A percentile compares a stretch with the other conserved stretches of the same genome.
Evolutionary conservation across 2,113 vertebrate species (phyloP).

Genomic region (Atherinomorus stipes): DNA sequence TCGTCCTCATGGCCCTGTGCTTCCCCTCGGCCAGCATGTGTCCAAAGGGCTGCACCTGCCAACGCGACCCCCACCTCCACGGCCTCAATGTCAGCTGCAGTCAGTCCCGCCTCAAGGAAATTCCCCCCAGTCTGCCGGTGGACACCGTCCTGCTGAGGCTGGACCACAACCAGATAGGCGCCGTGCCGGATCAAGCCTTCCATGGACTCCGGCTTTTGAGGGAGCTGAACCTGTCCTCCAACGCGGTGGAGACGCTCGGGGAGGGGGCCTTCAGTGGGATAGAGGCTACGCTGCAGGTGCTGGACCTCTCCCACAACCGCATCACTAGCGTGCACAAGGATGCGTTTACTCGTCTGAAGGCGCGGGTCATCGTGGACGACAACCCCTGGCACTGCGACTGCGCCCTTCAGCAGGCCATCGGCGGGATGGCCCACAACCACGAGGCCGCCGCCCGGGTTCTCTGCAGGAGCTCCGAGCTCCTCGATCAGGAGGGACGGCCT

Average conservation of each 20-base stretch:
- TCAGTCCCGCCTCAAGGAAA: slow-evolving; percentile 96
- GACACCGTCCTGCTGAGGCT: slow-evolving; percentile 93
- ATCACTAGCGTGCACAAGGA: slow-evolving; percentile 97
- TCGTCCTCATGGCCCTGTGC: slow-evolving; percentile 98
- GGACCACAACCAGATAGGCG: slow-evolving; percentile 97
- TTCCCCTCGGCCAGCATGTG: slow-evolving; percentile 99
- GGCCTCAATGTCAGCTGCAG: slow-evolving; percentile 96
- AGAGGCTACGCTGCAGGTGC: slow-evolving; percentile 91
- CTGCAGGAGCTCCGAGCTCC: slow-evolving; percentile 93
- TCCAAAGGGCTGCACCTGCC: slow-evolving; percentile 96
- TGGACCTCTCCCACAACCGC: slow-evolving; percentile 97
- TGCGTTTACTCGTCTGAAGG: slow-evolving; percentile 93
- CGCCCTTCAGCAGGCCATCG: slow-evolving; percentile 94
- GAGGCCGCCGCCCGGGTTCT: slow-evolving; percentile 92
- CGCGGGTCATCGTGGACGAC: slow-evolving; percentile 92
- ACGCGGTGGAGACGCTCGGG: slow-evolving; percentile 93
- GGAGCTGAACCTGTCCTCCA: slow-evolving; percentile 98
- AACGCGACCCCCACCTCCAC: slow-evolving; percentile 85
- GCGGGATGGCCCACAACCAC: slow-evolving; percentile 95
- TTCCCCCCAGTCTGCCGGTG: slow-evolving; percentile 92
- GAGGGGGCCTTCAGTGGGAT: slow-evolving; percentile 95
- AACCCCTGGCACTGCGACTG: slow-evolving; percentile 99
- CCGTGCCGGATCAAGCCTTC: slow-evolving; percentile 96
- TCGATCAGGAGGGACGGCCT: slow-evolving; percentile 90
- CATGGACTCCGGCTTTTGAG: slow-evolving; percentile 91